These are phyloP conservation scores for Ptychoptera contaminata DNA, from an alignment of 2,888 invertebrate genomes.

Conservation along the genomic window DNA sequence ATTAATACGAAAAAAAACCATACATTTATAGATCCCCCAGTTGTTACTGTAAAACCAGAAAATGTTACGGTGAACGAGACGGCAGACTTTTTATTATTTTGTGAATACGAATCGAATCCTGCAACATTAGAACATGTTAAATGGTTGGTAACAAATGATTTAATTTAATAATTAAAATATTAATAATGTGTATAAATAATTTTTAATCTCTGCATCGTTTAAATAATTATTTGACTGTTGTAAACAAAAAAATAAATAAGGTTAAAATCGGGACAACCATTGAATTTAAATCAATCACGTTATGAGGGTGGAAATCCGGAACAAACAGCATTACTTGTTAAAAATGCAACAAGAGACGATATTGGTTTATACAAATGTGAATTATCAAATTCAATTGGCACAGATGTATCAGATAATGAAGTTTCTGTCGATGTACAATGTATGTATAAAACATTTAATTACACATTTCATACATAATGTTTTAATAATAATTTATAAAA, in stretches of 20 bases:
- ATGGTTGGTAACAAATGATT: slow-evolving; percentile 41
- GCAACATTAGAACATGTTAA: slow-evolving; percentile 55
- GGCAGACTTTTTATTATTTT: slow-evolving; percentile 54
- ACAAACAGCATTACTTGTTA: slow-evolving; percentile 61
- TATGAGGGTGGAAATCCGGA: slow-evolving; percentile 63
- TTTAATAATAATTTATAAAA: not conserved
- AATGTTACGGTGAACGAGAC: slow-evolving; percentile 69
- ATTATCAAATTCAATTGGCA: slow-evolving; percentile 64
- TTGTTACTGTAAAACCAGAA: slow-evolving; percentile 56
- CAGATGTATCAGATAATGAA: slow-evolving; percentile 52
- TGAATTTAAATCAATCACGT: slow-evolving; percentile 42
- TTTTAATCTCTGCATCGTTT: not conserved
- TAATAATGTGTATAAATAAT: slow-evolving; percentile 3
- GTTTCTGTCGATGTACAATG: slow-evolving; percentile 69
- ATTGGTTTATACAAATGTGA: slow-evolving; percentile 74
- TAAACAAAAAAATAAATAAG: slow-evolving; percentile 29
- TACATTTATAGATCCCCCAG: slow-evolving; percentile 56
- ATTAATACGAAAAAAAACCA: not conserved
- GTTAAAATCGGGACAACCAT: slow-evolving; percentile 48
- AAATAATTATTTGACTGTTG: not conserved
- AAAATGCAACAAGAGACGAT: slow-evolving; percentile 58
- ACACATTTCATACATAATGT: not conserved
- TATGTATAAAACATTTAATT: slow-evolving; percentile 35
- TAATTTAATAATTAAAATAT: not conserved
- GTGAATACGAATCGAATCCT: slow-evolving; percentile 77